Evolutionary conservation across 2,888 invertebrate species (phyloP).

Genomic region (Scaptomyza polygonia): DNA sequence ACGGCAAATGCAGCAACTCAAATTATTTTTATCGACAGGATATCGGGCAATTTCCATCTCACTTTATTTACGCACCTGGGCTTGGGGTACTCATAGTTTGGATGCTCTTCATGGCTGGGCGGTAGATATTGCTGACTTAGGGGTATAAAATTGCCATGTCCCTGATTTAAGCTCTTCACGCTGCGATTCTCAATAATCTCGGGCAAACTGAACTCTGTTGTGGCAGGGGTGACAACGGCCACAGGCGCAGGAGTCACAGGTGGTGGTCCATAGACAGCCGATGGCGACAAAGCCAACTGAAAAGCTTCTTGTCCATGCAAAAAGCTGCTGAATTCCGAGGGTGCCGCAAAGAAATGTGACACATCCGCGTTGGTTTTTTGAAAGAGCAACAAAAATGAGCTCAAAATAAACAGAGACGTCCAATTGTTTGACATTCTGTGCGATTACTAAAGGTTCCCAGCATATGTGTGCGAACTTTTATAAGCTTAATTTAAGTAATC

Average conservation of each 20-base stretch:
- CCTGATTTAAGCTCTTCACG: constrained; percentile 47
- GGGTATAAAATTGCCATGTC: constrained; percentile 78
- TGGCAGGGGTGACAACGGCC: constrained; percentile 70
- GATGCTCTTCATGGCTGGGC: constrained; percentile 67
- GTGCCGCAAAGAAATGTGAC: constrained; percentile 72
- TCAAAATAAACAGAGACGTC: constrained; percentile 29
- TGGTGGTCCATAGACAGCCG: constrained; percentile 61
- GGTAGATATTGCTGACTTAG: constrained; percentile 77
- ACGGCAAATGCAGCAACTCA: no score
- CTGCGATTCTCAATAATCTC: constrained; percentile 82
- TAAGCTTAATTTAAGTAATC: constrained; percentile 49
- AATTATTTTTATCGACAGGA: no score
- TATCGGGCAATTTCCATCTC: no score
- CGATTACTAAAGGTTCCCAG: constrained; percentile 47
- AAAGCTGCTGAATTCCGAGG: constrained; percentile 67
- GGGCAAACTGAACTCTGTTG: constrained; percentile 80
- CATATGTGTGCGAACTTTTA: constrained; percentile 57
- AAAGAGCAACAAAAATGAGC: constrained; percentile 12
- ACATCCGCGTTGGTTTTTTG: constrained; percentile 58
- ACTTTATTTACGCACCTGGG: constrained; percentile 54
- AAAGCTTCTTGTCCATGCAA: constrained; percentile 58
- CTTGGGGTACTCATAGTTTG: constrained; percentile 74
- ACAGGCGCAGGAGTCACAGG: constrained; percentile 64
- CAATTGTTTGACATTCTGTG: constrained; percentile 56
- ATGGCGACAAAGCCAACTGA: constrained; percentile 49